Percentiles rank a stretch among this genome's conserved stretches.
Evolutionary conservation across 2,113 vertebrate species (phyloP).

Genomic region (Talpa occidentalis): DNA sequence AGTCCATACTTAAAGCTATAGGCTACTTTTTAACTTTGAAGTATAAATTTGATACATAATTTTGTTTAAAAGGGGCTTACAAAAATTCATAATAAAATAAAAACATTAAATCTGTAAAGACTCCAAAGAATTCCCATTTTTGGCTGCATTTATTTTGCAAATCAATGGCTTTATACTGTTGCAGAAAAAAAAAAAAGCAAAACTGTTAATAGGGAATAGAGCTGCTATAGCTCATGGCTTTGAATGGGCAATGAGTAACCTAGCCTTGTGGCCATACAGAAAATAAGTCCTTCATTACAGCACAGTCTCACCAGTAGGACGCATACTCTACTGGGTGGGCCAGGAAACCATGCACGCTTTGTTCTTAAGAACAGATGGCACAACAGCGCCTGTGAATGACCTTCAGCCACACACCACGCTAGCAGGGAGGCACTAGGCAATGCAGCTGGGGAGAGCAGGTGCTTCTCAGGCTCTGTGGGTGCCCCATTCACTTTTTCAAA

Average conservation of each 20-base stretch:
- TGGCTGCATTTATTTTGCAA: conserved; percentile 55
- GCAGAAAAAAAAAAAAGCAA: neutral
- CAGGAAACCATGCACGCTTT: conserved; percentile 64
- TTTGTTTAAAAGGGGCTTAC: conserved; percentile 35
- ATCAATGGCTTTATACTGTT: conserved; percentile 50
- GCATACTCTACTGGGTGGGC: conserved; percentile 62
- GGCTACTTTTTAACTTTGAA: neutral
- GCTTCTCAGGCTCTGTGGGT: conserved; percentile 37
- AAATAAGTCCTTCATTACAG: conserved; percentile 57
- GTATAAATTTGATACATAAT: conserved; percentile 14
- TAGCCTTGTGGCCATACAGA: conserved; percentile 23
- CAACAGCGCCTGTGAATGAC: conserved; percentile 44
- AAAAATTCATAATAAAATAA: conserved; percentile 36
- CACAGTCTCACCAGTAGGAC: neutral
- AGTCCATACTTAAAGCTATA: conserved; percentile 30
- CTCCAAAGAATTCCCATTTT: conserved; percentile 8
- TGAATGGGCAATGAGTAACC: conserved; percentile 60
- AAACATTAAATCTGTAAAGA: conserved; percentile 58
- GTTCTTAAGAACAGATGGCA: conserved; percentile 41
- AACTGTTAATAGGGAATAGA: conserved; percentile 54
- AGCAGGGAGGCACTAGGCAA: neutral
- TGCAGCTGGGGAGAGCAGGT: conserved; percentile 61
- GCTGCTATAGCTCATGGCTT: neutral
- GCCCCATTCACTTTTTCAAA: conserved; percentile 52
- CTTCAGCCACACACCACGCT: conserved; percentile 55